Evolutionary conservation across 1,140 invertebrate genomes (phyloP), one percentile per base, ranked within the genome.

Genomic region (Oedothorax gibbosus): DNA sequence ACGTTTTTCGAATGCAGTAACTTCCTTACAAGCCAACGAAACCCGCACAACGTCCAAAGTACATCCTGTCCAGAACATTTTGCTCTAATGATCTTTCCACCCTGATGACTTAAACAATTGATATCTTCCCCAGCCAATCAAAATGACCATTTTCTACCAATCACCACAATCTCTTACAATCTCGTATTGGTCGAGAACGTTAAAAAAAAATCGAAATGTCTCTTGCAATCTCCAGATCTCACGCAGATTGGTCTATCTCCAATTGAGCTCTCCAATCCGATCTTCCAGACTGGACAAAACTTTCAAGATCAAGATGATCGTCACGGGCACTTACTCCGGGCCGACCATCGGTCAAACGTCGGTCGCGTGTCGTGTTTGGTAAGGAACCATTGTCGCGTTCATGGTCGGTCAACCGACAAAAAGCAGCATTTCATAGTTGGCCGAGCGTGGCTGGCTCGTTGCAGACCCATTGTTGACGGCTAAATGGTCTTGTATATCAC

Each of bases 351-450:
- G 35, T 35, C 35, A 35, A 35, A 5, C 35, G 35, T 35, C 35
- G 56, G 81, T 68, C 81, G 14, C 66, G 18, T 68, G 51, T 81
- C 65, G 72, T 64, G 50, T 12, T 50, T 35, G 68, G 14, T 66
- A 21, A 35, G 49, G 57, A 35, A 66, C 81, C 51, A 76, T 73
- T 73, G 79, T 82, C 53, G 21, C n/a, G 68, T 66, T 75, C 71
- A 83, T 83, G 81, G 35, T 75, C 68, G 81, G 71, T 54, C 50
- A 54, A 21, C 81, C 18, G 81, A 66, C 81, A 75, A 82, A 83
- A 66, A 66, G 71, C n/a, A 18, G 71, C 20, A 75, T 75, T 83
- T 83, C 71, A 75, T 75, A 66, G 60, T 57, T 66, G 57, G 81
- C 18, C 73, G 81, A 75, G 71, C 71, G 71, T 72, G 65, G 10